Percentiles rank a stretch among this genome's conserved stretches.
Evolutionary conservation across 2,888 invertebrate species (phyloP).

Genomic region (Bimastos eiseni): DNA sequence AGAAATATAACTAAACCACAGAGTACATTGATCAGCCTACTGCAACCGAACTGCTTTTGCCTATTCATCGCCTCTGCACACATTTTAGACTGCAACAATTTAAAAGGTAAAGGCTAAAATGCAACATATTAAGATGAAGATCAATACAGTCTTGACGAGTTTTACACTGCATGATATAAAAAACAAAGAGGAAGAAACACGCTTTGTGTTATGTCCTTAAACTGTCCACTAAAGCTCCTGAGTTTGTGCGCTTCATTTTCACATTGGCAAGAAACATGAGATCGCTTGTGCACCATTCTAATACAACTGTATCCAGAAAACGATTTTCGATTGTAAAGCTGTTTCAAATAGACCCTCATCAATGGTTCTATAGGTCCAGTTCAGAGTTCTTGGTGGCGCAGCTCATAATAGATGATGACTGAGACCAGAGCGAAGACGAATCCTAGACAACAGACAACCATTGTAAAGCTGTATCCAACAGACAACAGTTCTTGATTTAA

Average conservation of each 20-base stretch:
- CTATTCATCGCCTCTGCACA: background rate
- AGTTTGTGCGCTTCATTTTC: background rate
- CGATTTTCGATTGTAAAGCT: background rate
- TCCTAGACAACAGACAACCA: background rate
- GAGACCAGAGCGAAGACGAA: background rate
- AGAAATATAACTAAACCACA: background rate
- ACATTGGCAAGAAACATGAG: background rate
- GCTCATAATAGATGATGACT: background rate
- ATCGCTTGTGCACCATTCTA: background rate
- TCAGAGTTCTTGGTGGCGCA: background rate
- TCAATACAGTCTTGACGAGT: background rate
- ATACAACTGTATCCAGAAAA: background rate
- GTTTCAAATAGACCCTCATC: background rate
- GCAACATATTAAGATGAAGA: background rate
- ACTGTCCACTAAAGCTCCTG: too few species aligned
- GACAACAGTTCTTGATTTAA: background rate
- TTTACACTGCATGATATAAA: background rate
- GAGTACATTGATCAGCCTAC: background rate
- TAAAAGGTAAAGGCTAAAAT: background rate
- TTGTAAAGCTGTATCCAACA: too few species aligned
- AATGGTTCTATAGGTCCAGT: background rate
- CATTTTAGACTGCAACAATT: background rate
- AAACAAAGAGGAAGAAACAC: background rate
- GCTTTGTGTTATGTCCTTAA: background rate
- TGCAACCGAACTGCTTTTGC: background rate